Evolutionary conservation across 2,113 vertebrate species (phyloP).

Genomic region (Takifugu bimaculatus): DNA sequence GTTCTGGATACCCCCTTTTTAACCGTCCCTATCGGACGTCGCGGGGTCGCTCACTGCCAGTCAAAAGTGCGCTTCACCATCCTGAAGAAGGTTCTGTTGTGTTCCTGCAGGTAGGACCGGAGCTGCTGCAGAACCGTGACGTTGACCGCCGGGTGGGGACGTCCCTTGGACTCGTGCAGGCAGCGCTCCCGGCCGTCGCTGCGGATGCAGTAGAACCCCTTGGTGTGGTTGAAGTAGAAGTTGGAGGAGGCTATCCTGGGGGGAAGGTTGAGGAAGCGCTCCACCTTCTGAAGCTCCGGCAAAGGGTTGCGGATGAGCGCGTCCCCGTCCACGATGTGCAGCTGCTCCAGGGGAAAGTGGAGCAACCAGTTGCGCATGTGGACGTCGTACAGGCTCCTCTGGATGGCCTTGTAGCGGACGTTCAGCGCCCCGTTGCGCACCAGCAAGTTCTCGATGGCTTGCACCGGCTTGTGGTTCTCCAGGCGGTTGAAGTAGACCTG

Average conservation of each 20-base stretch:
- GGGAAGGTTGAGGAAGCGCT: constrained; percentile 85
- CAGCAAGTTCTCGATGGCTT: constrained; percentile 89
- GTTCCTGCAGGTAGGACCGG: constrained; percentile 85
- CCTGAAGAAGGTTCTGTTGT: constrained; percentile 88
- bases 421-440: constrained; percentile 87
- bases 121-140: constrained; percentile 85
- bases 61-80: constrained; percentile 88
- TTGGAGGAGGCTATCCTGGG: constrained; percentile 86
- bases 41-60: constrained; percentile 78
- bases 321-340: constrained; percentile 90
- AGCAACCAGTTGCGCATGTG: constrained; percentile 91
- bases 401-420: constrained; percentile 89
- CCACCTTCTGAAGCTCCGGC: constrained; percentile 88
- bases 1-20: constrained; percentile 54
- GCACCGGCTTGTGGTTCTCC: constrained; percentile 90
- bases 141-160: constrained; percentile 87
- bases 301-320: constrained; percentile 87
- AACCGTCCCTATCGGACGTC: constrained; percentile 23
- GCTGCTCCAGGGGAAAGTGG: constrained; percentile 86
- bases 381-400: constrained; percentile 87
- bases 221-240: constrained; percentile 95
- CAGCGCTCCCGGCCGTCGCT: constrained; percentile 88
- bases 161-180: constrained; percentile 91
- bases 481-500: constrained; percentile 93
- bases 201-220: constrained; percentile 92